Conservation (phyloP, 2,888 invertebrate genomes). For the Octonoba sinensis region DNA sequence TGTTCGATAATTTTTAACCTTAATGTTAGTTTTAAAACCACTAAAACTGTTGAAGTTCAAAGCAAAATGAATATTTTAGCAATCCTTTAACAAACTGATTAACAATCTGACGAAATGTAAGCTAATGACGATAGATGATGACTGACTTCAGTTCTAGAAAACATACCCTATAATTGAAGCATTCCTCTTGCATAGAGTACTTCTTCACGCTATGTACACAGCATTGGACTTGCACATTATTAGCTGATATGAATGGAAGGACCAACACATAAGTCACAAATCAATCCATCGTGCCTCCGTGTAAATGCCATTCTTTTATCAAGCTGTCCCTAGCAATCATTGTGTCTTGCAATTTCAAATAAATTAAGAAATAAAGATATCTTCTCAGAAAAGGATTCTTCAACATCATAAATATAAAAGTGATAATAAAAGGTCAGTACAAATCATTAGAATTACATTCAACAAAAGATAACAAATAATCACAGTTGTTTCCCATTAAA, state of each 20-base stretch:
- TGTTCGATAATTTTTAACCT: no score
- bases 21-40: no score
- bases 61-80: slow-evolving; percentile 26
- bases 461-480: slow-evolving; percentile 63
- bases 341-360: no score
- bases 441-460: slow-evolving; percentile 22
- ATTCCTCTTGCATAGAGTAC: slow-evolving; percentile 53
- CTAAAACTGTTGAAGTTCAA: neutral
- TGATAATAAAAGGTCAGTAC: slow-evolving; percentile 3
- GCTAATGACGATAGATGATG: slow-evolving; percentile 32
- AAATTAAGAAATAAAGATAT: neutral
- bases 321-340: slow-evolving; percentile 29
- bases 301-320: slow-evolving; percentile 28
- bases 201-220: slow-evolving; percentile 58
- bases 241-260: slow-evolving; percentile 64
- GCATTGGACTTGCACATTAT: slow-evolving; percentile 62
- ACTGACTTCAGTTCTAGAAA: slow-evolving; percentile 59
- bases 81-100: slow-evolving; percentile 38
- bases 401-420: slow-evolving; percentile 21
- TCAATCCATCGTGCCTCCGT: slow-evolving; percentile 32
- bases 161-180: slow-evolving; percentile 44
- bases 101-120: slow-evolving; percentile 46
- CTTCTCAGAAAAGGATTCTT: slow-evolving; percentile 15
- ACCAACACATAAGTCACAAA: slow-evolving; percentile 56
- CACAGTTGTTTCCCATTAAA: slow-evolving; percentile 35